Conservation (phyloP, 2,888 invertebrate species). For the Abrostola tripartita region DNA sequence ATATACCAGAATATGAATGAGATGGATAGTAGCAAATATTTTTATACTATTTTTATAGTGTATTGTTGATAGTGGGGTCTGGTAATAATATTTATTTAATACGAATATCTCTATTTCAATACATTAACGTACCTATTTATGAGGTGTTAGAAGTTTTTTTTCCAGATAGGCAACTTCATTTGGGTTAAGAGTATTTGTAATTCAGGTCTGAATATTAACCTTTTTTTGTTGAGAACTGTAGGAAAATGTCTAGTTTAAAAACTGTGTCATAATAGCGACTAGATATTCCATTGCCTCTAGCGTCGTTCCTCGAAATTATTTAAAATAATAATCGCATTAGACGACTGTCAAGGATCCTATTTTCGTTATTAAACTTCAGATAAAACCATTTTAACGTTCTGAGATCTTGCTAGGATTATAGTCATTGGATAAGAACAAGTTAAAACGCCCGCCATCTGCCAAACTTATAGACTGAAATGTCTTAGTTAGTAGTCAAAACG, state of each 20-base stretch:
- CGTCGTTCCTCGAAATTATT: neutral
- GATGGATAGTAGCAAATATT: conserved; percentile 49
- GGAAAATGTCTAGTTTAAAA: neutral
- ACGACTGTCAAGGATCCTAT: conserved; percentile 1
- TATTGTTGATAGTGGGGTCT: conserved; percentile 41
- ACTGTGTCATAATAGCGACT: neutral
- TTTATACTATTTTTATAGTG: conserved; percentile 53
- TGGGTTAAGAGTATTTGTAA: neutral
- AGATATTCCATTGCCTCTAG: neutral
- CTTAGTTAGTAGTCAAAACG: conserved; percentile 6
- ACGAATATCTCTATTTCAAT: neutral
- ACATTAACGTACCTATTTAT: neutral
- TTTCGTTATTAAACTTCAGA: conserved; percentile 1
- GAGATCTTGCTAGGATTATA: conserved; percentile 17
- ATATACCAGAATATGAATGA: conserved; percentile 56
- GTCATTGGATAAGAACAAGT: conserved; percentile 13
- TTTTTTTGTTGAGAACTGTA: neutral
- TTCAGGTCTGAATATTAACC: neutral
- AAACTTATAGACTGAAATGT: conserved; percentile 12
- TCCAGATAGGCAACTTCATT: too few relatives aligned
- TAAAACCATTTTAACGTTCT: conserved; percentile 1
- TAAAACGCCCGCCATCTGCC: conserved; percentile 17
- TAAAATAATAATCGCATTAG: neutral
- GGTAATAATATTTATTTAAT: conserved; percentile 19
- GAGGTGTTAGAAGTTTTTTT: neutral